Evolutionary conservation across 1,140 invertebrate genomes (phyloP).

Genomic region (fruit fly (Drosophila melanogaster)): DNA sequence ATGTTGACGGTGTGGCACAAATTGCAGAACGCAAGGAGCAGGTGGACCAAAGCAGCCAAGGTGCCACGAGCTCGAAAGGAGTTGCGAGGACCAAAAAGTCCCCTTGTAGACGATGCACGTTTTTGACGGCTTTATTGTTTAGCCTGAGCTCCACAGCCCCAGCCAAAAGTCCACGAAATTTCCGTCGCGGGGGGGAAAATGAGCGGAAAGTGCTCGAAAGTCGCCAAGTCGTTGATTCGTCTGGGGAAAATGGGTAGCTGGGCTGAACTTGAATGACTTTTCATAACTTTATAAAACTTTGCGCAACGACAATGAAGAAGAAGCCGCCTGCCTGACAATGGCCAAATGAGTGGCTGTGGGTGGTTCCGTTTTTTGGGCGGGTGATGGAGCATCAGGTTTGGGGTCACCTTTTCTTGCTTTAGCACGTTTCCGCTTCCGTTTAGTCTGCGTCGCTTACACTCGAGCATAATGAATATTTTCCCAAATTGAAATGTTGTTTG

Average conservation of each 20-base stretch:
- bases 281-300: slow-evolving; percentile 56
- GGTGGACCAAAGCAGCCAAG: slow-evolving; percentile 11
- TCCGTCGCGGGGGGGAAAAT: slow-evolving; percentile 46
- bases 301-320: slow-evolving; percentile 66
- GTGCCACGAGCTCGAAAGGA: neutral
- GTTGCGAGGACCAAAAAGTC: slow-evolving; percentile 22
- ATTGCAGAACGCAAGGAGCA: slow-evolving; percentile 1
- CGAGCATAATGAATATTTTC: slow-evolving; percentile 80
- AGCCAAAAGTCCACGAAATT: neutral
- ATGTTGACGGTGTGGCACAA: slow-evolving; percentile 29
- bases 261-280: slow-evolving; percentile 77
- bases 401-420: slow-evolving; percentile 52
- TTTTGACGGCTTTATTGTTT: slow-evolving; percentile 77
- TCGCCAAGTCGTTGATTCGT: slow-evolving; percentile 56
- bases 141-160: slow-evolving; percentile 15
- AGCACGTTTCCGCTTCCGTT: slow-evolving; percentile 78
- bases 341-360: slow-evolving; percentile 60
- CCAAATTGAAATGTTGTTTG: slow-evolving; percentile 78
- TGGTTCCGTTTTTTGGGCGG: neutral
- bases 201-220: slow-evolving; percentile 78
- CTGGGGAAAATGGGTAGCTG: neutral
- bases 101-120: slow-evolving; percentile 65
- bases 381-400: neutral
- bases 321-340: slow-evolving; percentile 61
- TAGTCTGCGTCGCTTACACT: slow-evolving; percentile 64